These are phyloP conservation scores for Premnoplex brunnescens DNA, from an alignment of 2,797 vertebrate genomes.

Conservation along the genomic window DNA sequence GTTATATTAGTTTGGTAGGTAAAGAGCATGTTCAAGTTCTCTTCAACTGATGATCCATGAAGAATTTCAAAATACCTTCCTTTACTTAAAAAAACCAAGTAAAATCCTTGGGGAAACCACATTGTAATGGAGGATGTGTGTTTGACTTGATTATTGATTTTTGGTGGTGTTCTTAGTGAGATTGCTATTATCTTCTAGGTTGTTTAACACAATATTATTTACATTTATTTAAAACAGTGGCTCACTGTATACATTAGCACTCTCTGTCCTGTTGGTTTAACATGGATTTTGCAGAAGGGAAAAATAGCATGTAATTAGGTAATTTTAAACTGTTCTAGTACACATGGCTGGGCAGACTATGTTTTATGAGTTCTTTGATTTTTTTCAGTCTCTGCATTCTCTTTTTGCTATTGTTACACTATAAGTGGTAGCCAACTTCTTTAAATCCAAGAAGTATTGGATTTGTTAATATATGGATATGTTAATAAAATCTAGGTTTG, in stretches of 20 bases:
- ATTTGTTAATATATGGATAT: not conserved
- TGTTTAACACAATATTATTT: not conserved
- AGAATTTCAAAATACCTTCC: not conserved
- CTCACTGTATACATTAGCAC: not conserved
- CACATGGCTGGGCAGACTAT: not conserved
- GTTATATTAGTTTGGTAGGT: not conserved
- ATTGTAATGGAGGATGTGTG: not conserved
- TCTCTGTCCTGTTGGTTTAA: not conserved
- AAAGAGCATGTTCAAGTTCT: not conserved
- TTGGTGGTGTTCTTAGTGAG: not conserved
- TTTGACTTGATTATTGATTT: not conserved
- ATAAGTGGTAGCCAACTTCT: not conserved
- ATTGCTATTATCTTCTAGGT: not conserved
- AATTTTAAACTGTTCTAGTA: not conserved
- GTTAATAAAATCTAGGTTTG: not conserved
- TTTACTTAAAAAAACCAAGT: not conserved
- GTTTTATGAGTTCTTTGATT: not conserved
- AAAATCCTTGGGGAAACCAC: not conserved
- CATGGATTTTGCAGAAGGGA: not conserved
- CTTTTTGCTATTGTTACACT: not conserved
- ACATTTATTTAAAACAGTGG: not conserved
- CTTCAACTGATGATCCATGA: not conserved
- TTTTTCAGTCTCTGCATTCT: not conserved
- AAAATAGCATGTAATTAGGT: not conserved
- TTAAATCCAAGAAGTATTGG: not conserved